Conservation (phyloP, 1,140 invertebrate species). For the Asbolus verrucosus region DNA sequence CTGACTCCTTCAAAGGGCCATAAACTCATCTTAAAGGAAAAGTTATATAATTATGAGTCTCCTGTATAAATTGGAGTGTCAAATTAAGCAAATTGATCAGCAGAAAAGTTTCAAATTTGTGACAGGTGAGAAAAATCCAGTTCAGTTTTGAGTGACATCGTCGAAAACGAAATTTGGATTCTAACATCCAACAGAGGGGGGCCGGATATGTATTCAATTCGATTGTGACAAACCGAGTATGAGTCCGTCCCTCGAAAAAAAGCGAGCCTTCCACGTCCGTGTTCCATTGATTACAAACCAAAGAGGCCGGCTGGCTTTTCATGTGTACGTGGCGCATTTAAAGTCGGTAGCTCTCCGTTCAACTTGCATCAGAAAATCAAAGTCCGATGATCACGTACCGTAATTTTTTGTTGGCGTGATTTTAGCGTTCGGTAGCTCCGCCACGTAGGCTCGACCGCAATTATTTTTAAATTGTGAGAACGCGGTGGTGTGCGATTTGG, state of each 20-base stretch:
- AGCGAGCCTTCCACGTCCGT: background rate
- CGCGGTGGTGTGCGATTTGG: constrained; percentile 25
- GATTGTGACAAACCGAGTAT: too few relatives aligned
- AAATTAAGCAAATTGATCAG: too few relatives aligned
- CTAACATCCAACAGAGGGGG: too few relatives aligned
- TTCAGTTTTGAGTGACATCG: too few relatives aligned
- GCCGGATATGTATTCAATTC: too few relatives aligned
- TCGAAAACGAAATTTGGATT: too few relatives aligned
- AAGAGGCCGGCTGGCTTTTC: constrained; percentile 7
- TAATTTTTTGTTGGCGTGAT: constrained; percentile 35
- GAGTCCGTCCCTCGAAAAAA: background rate
- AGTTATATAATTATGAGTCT: too few relatives aligned
- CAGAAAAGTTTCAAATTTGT: too few relatives aligned
- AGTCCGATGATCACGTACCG: constrained; percentile 24
- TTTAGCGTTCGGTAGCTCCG: constrained; percentile 42
- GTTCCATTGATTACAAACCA: constrained; percentile 12
- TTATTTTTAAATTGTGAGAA: constrained; percentile 56
- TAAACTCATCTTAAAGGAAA: too few relatives aligned
- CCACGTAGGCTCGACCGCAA: constrained; percentile 50
- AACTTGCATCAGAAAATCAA: background rate
- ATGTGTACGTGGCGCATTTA: constrained; percentile 24
- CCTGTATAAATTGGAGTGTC: too few relatives aligned
- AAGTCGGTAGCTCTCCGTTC: constrained; percentile 14
- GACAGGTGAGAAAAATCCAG: too few relatives aligned
- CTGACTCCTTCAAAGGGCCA: too few relatives aligned